Conservation (phyloP, 2,888 invertebrate species). For the Heliconius ismenius region DNA sequence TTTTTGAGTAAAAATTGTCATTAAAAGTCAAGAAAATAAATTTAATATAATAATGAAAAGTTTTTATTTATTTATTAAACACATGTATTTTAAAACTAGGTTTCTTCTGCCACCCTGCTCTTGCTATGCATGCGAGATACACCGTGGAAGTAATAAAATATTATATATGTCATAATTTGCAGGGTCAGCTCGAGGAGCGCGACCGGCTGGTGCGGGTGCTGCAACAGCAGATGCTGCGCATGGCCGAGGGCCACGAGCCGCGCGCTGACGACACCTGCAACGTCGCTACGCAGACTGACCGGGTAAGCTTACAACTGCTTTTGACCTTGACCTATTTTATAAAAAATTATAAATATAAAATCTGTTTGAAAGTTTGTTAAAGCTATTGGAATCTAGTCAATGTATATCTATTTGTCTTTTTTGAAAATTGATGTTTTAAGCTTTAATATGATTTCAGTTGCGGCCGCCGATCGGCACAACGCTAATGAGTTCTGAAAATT, state of each 20-base stretch:
- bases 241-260: slow-evolving; percentile 75
- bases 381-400: not conserved
- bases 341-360: not conserved
- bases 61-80: too few species aligned
- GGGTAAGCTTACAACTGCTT: slow-evolving; percentile 79
- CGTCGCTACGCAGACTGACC: slow-evolving; percentile 93
- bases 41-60: too few species aligned
- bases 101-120: too few species aligned
- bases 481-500: slow-evolving; percentile 80
- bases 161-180: slow-evolving; percentile 38
- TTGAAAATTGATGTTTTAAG: not conserved
- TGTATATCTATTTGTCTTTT: not conserved
- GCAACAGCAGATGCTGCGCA: slow-evolving; percentile 88
- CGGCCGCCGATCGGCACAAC: slow-evolving; percentile 77
- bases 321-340: not conserved
- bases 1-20: too few species aligned
- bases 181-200: slow-evolving; percentile 93
- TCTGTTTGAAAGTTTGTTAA: not conserved
- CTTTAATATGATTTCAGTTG: slow-evolving; percentile 62
- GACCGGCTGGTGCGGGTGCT: slow-evolving; percentile 90
- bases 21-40: too few species aligned
- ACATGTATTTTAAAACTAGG: too few species aligned
- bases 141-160: too few species aligned
- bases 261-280: slow-evolving; percentile 85
- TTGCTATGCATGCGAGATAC: too few species aligned